Evolutionary conservation across 92 coral and sea anemone species (phyloP), one percentile per base, ranked within the genome.

Genomic region (Paramuricea clavata): DNA sequence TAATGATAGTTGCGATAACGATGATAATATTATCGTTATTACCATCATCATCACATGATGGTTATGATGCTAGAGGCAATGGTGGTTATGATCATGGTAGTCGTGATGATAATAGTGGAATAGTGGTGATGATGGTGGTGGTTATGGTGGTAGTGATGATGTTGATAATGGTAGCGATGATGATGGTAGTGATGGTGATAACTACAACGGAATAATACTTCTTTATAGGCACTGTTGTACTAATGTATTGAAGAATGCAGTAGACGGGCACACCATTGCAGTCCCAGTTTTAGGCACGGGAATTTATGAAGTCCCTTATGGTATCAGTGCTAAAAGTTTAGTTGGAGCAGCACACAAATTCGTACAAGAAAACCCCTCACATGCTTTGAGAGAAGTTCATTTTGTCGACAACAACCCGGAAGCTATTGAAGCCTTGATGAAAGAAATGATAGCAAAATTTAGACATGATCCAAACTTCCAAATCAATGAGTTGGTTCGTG

Each of bases 201-300:
- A 26, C 28, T 10, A 60, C 11, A 23, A 52, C 8, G 4, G 10
- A 69, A 15, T 2, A 13, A 69, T 27, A 5, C 26, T 69, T 69
- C 22, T 25, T 33, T 34, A 12, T 41, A 79, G 84, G 35, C 32
- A 79, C 61, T 39, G 50, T 28, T 79, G 84, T 61, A 44, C 15
- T 3, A 35, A 30, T 12, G 70, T 60, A 3, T 49, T 79, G 7
- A 23, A 79, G 52, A 41, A 79, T 13, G 84, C 84, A 12, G 59
- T 31, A 11, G 36, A 79, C 9, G 84, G 84, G 0, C 59, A 79
- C 1, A 79, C 54, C 27, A 27, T 79, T 16, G 73, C 84, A 44
- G 12, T 79, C 57, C 84, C 84, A 79, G 52, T 56, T 22, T 49
- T 79, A 10, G 84, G 84, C 23, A 79, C 84, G 31, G 84, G 84